Percentiles rank a stretch among this genome's conserved stretches.
These are phyloP conservation scores for Phalacrocorax aristotelis DNA, from an alignment of 2,113 vertebrate species.

Conservation along the genomic window DNA sequence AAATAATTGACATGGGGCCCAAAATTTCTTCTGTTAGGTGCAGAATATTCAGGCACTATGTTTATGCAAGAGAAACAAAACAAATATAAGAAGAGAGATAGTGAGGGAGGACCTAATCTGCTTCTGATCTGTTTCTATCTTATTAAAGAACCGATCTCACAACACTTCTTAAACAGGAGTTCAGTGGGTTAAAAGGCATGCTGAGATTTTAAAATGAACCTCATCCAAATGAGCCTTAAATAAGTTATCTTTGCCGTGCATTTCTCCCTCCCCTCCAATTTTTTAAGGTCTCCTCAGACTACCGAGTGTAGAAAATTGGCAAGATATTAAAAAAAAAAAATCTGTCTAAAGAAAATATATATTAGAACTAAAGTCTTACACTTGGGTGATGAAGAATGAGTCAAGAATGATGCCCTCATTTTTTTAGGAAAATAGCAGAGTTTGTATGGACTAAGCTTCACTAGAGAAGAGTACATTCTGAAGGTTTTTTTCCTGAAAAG, in stretches of 20 bases:
- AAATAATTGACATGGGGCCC: neutral
- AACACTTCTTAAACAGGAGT: neutral
- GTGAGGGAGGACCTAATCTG: neutral
- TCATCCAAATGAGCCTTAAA: neutral
- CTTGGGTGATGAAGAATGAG: neutral
- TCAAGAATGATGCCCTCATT: neutral
- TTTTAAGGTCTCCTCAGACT: neutral
- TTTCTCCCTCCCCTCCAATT: neutral
- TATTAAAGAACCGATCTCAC: neutral
- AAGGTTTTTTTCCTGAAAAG: neutral
- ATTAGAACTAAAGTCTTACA: neutral
- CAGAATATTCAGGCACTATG: neutral
- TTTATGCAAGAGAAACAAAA: neutral
- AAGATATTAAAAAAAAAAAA: neutral
- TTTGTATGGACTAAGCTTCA: neutral
- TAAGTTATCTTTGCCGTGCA: neutral
- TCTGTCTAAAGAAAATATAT: neutral
- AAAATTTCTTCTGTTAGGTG: neutral
- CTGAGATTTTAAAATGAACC: conserved; percentile 17
- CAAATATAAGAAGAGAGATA: neutral
- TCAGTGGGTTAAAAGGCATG: neutral
- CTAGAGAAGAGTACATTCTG: neutral
- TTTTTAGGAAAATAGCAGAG: neutral
- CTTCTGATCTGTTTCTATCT: neutral
- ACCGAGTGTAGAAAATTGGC: neutral